Evolutionary conservation across 2,113 vertebrate species (phyloP), one percentile per base, ranked within the genome.

Genomic region (Patagioenas fasciata): DNA sequence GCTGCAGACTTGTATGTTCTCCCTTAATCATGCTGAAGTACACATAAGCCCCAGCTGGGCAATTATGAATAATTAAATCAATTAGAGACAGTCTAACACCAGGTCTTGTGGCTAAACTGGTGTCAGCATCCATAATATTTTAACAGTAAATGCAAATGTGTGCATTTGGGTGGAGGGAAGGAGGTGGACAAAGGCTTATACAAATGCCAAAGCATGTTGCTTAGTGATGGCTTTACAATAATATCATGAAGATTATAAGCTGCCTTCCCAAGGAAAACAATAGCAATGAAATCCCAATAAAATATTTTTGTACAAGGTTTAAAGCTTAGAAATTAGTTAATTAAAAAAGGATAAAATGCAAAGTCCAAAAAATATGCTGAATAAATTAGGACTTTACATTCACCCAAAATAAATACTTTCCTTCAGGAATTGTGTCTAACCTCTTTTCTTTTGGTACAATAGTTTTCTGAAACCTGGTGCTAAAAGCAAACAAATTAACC

Each of bases 21-120:
- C 92, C 96, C 96, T 95, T 97, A 97, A 97, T 98, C 97, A 98
- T 72, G 93, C 97, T 93, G 97, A 97, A 98, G 98, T 98, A 97
- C 97, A 98, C 97, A 95, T 95, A 97, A 96, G 98, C 98, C 97
- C 98, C 98, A 98, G 97, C 98, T 97, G 98, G 98, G 98, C 99
- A 99, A 99, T 99, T 99, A 99, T 98, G 98, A 98, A 98, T 99
- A 99, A 99, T 99, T 98, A 99, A 99, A 99, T 98, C 98, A 99
- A 99, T 99, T 99, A 99, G 98, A 98, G 98, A 97, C 97, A 98
- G 98, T 96, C 98, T 97, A 97, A 98, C 98, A 97, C 96, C 96
- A 87, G 96, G 97, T 98, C 98, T 98, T 97, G 95, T 95, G 97
- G 98, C 96, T 94, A 94, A 97, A 96, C 92, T 97, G 96, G 97